A percentile compares a stretch with the other conserved stretches of the same genome.
phyloP scores from a whole-genome alignment of 2,888 invertebrate genomes.

The Coleophora flavipennella region DNA sequence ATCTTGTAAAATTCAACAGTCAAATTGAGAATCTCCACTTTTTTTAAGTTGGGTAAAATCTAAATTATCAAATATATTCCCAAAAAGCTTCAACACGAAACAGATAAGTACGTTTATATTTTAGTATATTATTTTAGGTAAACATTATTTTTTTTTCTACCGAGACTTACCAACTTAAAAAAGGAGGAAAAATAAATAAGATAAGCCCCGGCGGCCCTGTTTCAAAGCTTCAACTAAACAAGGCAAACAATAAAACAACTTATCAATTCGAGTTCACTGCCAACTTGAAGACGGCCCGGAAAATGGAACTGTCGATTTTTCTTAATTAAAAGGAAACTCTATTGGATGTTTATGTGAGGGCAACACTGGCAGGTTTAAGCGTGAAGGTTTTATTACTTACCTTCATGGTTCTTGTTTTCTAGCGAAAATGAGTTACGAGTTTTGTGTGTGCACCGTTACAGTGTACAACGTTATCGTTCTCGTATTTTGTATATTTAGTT shows the following conservation, averaged over 20 bases:
- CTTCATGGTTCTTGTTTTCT: no score
- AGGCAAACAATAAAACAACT: constrained; percentile 2
- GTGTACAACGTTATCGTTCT: no score
- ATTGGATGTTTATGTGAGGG: constrained; percentile 1
- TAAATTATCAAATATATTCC: no score
- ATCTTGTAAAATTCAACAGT: no score
- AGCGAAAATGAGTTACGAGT: constrained; percentile 8
- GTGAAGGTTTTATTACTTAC: constrained; percentile 1
- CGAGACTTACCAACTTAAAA: no score
- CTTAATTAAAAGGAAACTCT: constrained; percentile 4
- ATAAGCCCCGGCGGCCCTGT: background rate
- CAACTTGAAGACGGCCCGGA: background rate
- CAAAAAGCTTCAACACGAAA: no score
- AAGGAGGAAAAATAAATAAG: background rate
- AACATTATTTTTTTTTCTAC: no score
- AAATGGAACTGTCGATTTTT: background rate
- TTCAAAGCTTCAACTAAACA: background rate
- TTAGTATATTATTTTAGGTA: no score
- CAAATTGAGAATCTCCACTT: no score
- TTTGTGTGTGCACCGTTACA: constrained; percentile 16
- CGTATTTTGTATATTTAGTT: no score
- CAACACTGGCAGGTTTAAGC: constrained; percentile 9
- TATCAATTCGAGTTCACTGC: constrained; percentile 2
- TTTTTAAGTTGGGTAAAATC: no score
- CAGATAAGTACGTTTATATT: no score